Evolutionary conservation across 2,888 invertebrate genomes (phyloP).

Genomic region (Amphiduros pacificus): DNA sequence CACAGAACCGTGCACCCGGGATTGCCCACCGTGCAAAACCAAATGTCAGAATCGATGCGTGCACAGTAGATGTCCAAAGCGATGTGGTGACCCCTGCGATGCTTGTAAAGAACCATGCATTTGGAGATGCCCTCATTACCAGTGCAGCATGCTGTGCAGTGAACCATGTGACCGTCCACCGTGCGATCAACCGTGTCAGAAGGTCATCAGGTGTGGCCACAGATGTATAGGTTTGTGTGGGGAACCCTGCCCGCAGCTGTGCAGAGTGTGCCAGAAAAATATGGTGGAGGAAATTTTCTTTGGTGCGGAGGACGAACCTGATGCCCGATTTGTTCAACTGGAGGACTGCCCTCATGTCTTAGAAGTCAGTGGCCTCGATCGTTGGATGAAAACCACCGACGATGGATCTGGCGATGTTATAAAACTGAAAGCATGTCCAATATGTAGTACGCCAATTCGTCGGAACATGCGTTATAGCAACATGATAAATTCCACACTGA

Average conservation of each 20-base stretch:
- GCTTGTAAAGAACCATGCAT: slow-evolving; percentile 55
- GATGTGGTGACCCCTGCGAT: slow-evolving; percentile 47
- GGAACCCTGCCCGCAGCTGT: slow-evolving; percentile 70
- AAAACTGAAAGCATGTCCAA: slow-evolving; percentile 63
- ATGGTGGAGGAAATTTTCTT: slow-evolving; percentile 57
- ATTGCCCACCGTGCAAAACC: slow-evolving; percentile 56
- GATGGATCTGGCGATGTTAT: slow-evolving; percentile 27
- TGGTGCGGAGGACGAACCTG: slow-evolving; percentile 64
- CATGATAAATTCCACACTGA: slow-evolving; percentile 59
- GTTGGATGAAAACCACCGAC: slow-evolving; percentile 38
- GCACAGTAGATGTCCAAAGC: slow-evolving; percentile 45
- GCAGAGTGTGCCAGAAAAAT: slow-evolving; percentile 64
- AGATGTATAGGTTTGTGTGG: slow-evolving; percentile 71
- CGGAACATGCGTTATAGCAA: slow-evolving; percentile 67
- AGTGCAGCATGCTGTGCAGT: slow-evolving; percentile 50
- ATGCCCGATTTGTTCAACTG: slow-evolving; percentile 59
- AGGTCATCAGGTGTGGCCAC: slow-evolving; percentile 65
- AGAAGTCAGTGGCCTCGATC: slow-evolving; percentile 56
- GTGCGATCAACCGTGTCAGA: slow-evolving; percentile 53
- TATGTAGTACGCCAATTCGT: slow-evolving; percentile 67
- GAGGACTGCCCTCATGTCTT: slow-evolving; percentile 53
- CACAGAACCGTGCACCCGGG: slow-evolving; percentile 45
- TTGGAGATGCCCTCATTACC: slow-evolving; percentile 51
- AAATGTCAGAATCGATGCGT: slow-evolving; percentile 54
- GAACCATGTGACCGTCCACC: slow-evolving; percentile 55